Evolutionary conservation across 2,797 vertebrate species (phyloP).

Genomic region (Pitangus sulphuratus): DNA sequence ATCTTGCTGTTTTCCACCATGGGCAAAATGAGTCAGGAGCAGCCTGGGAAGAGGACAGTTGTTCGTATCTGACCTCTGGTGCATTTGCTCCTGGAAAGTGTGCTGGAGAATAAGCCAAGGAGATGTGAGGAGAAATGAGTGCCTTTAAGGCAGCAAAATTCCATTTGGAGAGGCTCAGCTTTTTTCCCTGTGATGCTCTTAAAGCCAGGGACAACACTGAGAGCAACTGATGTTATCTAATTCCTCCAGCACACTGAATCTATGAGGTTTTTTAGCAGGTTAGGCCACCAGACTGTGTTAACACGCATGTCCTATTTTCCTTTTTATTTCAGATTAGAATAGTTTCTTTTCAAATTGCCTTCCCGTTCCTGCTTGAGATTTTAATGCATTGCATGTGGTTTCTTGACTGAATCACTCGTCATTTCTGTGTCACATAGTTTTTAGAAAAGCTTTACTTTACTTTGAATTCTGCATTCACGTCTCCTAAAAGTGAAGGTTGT

Average conservation of each 20-base stretch:
- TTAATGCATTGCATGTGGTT: not conserved
- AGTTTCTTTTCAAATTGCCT: not conserved
- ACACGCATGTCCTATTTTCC: not conserved
- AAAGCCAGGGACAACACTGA: not conserved
- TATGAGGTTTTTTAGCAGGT: not conserved
- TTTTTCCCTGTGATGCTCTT: not conserved
- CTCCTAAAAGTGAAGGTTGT: not conserved
- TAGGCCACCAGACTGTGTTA: not conserved
- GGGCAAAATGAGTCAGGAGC: not conserved
- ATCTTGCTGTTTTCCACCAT: not conserved
- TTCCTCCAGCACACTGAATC: not conserved
- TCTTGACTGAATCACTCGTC: not conserved
- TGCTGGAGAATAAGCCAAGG: not conserved
- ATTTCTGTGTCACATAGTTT: not conserved
- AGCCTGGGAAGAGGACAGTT: not conserved
- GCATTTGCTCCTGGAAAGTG: not conserved
- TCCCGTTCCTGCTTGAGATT: not conserved
- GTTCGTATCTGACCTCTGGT: not conserved
- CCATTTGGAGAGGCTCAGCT: fast-evolving
- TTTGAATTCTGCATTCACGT: not conserved
- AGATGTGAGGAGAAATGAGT: not conserved
- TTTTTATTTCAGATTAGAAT: constrained; percentile 11
- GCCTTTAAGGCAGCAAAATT: not conserved
- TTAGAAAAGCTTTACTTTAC: constrained; percentile 6
- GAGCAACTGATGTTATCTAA: not conserved